Base-by-base conservation (phyloP, 2,113 vertebrate species). In the Limnothrissa miodon region DNA sequence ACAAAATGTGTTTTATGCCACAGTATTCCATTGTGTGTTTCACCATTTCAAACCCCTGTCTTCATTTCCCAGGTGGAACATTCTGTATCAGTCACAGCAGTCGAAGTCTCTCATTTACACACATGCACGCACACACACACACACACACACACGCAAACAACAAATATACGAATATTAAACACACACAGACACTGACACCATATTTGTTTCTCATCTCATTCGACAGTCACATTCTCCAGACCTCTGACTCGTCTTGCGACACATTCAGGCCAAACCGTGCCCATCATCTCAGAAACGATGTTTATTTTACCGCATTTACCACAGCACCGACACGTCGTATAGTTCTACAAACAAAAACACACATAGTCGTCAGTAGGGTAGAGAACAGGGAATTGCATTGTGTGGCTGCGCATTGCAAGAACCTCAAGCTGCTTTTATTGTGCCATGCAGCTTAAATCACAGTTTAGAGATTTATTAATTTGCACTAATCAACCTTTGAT, bases 371-470 rank as follows among this genome's bases (percentile, higher is more conserved):
- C 62, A 81, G n/a, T 78, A 80, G 29, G 9, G n/a, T 29, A 25
- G 59, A 62, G 59, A 62, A 42, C 6, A 6, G 42, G 25, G 59
- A 74, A 17, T 74, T 74, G 66, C 33, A 74, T 39, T 74, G 66
- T 74, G 66, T 29, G 25, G 36, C 17, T 74, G 33, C 66, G 36
- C 25, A 36, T 17, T 33, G 66, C 66, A 36, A 33, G 13, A 10
- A 17, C 11, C 10, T 5, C 11, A 36, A 17, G 29, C 86, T 89
- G 84, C 78, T 86, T 39, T 80, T 84, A 11, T 36, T 13, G 66
- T 33, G 33, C 10, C 66, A 33, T 15, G 66, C 13, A 13, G 66
- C 29, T 39, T n/a, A 1, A 39, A 4, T 33, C 13, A 33, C 66
- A 74, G 29, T 56, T 19, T 56, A 23, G 21, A 56, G 51, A 56